A percentile compares a stretch with the other conserved stretches of the same genome.
phyloP scores from a whole-genome alignment of 1,140 invertebrate genomes.

The Homarus americanus region DNA sequence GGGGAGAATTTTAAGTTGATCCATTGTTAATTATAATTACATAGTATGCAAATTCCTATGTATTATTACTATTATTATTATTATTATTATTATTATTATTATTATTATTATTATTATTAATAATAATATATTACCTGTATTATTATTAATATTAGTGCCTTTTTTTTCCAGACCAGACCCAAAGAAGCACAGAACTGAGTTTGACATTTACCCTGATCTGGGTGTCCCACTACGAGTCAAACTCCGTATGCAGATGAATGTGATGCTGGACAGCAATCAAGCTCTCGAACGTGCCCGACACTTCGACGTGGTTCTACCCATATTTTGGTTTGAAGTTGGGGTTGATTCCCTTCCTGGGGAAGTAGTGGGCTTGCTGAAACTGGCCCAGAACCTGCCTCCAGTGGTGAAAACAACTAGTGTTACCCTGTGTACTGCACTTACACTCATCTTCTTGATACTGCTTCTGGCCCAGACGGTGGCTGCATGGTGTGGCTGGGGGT shows the following conservation, averaged over 20 bases:
- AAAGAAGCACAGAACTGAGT: conserved; percentile 71
- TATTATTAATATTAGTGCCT: not conserved
- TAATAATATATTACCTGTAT: not conserved
- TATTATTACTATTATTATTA: not conserved
- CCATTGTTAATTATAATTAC: too few relatives aligned
- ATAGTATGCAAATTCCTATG: too few relatives aligned
- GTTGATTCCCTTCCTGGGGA: conserved; percentile 71
- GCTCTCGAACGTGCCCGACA: conserved; percentile 72
- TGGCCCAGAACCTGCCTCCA: conserved; percentile 74
- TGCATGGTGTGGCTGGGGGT: conserved; percentile 65
- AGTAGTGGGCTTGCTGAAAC: conserved; percentile 67
- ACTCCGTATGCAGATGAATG: conserved; percentile 75
- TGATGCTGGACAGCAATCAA: conserved; percentile 71
- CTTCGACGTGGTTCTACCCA: conserved; percentile 72
- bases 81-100: not conserved
- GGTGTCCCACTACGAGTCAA: conserved; percentile 73
- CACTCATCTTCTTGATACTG: conserved; percentile 70
- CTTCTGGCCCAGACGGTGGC: conserved; percentile 71
- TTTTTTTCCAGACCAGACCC: conserved; percentile 67
- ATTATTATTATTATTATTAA: not conserved
- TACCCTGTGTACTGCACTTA: conserved; percentile 68
- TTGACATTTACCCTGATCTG: conserved; percentile 74
- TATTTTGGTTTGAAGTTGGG: conserved; percentile 75
- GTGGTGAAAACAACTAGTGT: conserved; percentile 72
- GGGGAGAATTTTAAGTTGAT: too few relatives aligned